Percentiles rank a stretch among this genome's conserved stretches.
These are phyloP conservation scores for Eristalinus aeneus DNA, from an alignment of 2,888 invertebrate genomes.

Conservation along the genomic window DNA sequence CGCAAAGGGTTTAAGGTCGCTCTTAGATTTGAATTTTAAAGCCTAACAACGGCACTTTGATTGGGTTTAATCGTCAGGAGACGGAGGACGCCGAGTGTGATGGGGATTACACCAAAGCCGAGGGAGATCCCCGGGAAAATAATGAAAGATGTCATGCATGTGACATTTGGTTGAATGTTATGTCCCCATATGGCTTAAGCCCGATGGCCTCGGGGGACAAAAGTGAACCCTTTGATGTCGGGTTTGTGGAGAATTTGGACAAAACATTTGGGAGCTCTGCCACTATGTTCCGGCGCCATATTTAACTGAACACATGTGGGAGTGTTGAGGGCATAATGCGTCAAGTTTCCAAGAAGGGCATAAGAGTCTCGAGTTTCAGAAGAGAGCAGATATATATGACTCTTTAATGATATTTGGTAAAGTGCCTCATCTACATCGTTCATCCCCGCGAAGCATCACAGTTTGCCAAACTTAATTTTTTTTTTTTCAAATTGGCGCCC, in stretches of 20 bases:
- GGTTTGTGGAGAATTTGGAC: background rate
- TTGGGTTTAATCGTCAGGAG: background rate
- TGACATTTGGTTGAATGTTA: background rate
- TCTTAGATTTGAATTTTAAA: slow-evolving; percentile 21
- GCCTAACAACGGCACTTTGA: background rate
- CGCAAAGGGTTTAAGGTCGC: background rate
- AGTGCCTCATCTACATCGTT: too few species aligned
- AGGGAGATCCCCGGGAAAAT: background rate
- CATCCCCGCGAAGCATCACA: too few species aligned
- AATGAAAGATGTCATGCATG: background rate
- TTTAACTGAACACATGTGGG: too few species aligned
- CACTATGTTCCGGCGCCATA: too few species aligned
- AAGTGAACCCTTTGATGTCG: background rate
- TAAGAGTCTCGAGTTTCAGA: too few species aligned
- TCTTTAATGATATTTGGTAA: too few species aligned
- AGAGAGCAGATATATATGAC: too few species aligned
- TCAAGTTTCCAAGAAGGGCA: too few species aligned
- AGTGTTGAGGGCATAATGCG: too few species aligned
- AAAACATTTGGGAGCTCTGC: too few species aligned
- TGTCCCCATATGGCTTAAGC: background rate
- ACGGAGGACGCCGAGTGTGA: background rate
- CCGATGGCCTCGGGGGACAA: background rate
- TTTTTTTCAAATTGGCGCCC: too few species aligned
- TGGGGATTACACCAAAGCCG: background rate
- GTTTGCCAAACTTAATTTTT: too few species aligned